phyloP scores from a whole-genome alignment of 2,888 invertebrate species.

The Trissoscelio sp. region DNA sequence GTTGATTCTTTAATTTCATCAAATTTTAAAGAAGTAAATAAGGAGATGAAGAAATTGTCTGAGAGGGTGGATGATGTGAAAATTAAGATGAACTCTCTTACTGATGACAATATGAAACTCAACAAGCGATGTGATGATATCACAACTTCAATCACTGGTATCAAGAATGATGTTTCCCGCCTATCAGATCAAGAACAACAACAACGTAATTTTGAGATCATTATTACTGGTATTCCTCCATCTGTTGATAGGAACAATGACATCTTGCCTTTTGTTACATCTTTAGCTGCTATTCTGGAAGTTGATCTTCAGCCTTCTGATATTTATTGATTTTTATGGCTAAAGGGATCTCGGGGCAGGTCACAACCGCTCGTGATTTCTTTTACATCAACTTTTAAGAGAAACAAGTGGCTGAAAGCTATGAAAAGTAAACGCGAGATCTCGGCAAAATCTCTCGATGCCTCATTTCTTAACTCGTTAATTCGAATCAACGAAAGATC shows the following conservation, averaged over 20 bases:
- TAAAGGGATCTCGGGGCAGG: background rate
- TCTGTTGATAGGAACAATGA: background rate
- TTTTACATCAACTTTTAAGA: background rate
- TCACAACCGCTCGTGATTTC: background rate
- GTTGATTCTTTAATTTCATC: too few species aligned
- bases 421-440: background rate
- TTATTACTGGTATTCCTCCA: background rate
- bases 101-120: too few species aligned
- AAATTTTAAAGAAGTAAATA: too few species aligned
- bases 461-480: background rate
- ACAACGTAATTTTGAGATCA: background rate
- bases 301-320: background rate
- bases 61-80: too few species aligned
- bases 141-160: background rate
- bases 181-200: background rate
- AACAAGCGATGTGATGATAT: too few species aligned
- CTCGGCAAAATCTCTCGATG: background rate
- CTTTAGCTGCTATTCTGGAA: background rate
- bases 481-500: background rate
- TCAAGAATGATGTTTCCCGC: background rate
- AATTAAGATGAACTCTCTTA: too few species aligned
- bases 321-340: background rate
- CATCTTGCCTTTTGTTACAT: background rate
- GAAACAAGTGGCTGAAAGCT: slow-evolving; percentile 1
- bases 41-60: too few species aligned